phyloP scores from a whole-genome alignment of 1,140 invertebrate species.

The Panagrolaimus sp. region DNA sequence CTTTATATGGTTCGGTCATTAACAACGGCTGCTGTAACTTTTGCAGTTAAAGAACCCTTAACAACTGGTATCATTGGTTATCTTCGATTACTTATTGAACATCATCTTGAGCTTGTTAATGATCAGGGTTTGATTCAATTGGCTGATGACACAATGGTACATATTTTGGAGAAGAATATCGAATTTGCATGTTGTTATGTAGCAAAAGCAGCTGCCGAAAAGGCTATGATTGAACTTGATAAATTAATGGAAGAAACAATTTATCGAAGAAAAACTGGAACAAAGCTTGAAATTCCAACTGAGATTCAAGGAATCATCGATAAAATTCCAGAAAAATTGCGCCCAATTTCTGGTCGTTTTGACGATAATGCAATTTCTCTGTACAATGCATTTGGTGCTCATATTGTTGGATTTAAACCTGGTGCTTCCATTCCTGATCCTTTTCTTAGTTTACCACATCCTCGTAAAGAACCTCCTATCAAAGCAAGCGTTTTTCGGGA shows the following conservation, averaged over 20 bases:
- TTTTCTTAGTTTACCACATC: neutral
- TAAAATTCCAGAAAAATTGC: conserved; percentile 59
- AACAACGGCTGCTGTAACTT: conserved; percentile 95
- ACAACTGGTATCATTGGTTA: conserved; percentile 77
- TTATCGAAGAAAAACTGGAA: conserved; percentile 79
- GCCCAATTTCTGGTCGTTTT: no score
- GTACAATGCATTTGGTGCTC: no score
- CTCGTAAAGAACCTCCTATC: neutral
- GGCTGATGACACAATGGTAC: no score
- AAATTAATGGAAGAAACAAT: conserved; percentile 84
- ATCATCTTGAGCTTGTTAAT: conserved; percentile 25
- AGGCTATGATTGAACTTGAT: conserved; percentile 95
- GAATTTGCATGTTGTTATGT: no score
- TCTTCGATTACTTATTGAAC: conserved; percentile 70
- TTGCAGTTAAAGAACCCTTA: conserved; percentile 88
- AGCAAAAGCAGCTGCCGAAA: conserved; percentile 25
- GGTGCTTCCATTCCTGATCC: conserved; percentile 47
- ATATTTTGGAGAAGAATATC: no score
- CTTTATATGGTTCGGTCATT: conserved; percentile 93
- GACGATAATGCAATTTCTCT: no score
- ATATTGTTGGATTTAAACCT: conserved; percentile 30
- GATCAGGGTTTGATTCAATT: no score
- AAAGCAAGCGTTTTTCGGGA: conserved; percentile 79
- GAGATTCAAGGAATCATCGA: conserved; percentile 93
- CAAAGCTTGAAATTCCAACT: conserved; percentile 76